Evolutionary conservation across 2,888 invertebrate genomes (phyloP), one percentile per base, ranked within the genome.

Genomic region (Eucera pruinosa): DNA sequence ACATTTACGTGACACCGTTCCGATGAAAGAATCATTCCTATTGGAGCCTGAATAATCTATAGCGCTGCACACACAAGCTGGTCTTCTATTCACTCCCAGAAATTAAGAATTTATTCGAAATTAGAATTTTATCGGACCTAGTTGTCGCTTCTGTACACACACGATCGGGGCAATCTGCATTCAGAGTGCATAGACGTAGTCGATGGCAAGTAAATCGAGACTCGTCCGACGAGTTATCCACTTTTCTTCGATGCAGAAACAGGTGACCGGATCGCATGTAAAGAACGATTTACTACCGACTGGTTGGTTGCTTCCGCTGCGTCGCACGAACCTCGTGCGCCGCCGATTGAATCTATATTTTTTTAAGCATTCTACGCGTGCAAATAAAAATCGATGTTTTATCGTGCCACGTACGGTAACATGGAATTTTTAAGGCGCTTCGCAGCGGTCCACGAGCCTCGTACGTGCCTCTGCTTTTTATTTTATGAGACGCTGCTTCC

Each of bases 381-480:
- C 2, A 30, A 23, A 70, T 57, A 54, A 65, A 70, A 70, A 62
- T 64, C 47, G 30, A 6, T n/a, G 64, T 65, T 75, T 75, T 66
- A 75, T 60, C 13, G 54, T 4, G 48, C 41, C 54, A 36, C 71
- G 73, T 50, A 61, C 43, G 33, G 50, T 15, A 39, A 55, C 60
- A n/a, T 41, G 33, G 57, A 64, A 74, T 57, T 30, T 70, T 58
- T 57, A 55, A 36, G 36, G 18, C 52, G 30, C 3, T 18, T 13
- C 47, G 23, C 13, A 11, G 0, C 2, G 30, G 5, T n/a, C 15
- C 11, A 15, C 36, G 36, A 36, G 13, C 62, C 43, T n/a, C 27
- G 25, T 13, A 18, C 47, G 23, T 25, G 15, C 7, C 18, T 33
- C 30, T 30, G n/a, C 48, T 55, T n/a, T 50, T 43, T 50, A 50